Base-by-base conservation (phyloP, 2,797 vertebrate genomes). In the Petrocephalus sullivani region DNA sequence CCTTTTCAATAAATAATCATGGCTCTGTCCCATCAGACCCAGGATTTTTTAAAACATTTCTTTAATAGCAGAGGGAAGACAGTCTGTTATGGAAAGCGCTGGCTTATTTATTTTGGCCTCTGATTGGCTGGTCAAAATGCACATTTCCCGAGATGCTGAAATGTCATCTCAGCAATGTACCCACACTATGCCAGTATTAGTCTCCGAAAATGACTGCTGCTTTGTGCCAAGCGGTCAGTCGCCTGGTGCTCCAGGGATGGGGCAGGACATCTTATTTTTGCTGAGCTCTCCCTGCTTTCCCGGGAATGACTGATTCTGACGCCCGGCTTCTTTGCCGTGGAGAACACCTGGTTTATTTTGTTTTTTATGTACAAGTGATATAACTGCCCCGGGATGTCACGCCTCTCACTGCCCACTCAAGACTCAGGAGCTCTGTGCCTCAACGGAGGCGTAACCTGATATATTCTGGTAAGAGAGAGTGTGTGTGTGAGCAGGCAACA, bases 361-460 rank as follows among this genome's bases (percentile, higher is more conserved):
- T 93, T 89, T 93, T 93, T 91, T 88, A 91, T 89, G 89, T 91
- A 90, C 92, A 91, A 91, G 93, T 94, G 93, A 95, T 95, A 93
- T 93, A 94, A 94, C 91, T 9, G 88, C 90, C 54, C 86, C 90
- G 93, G 91, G 93, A 94, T 91, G 92, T 92, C 92, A 93, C 90
- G 91, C 91, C 92, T 91, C 90, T 87, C 90, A 87, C 89, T 88
- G 89, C 93, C 94, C 93, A 94, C 94, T 93, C 91, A 67, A 89
- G 90, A 90, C 93, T 54, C 86, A 0, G 87, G 89, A 91, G 90
- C 93, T 60, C 88, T 0, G 86, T 57, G 92, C 91, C 90, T 87
- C 92, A 64, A 37, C 49, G 89, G 92, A 93, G 92, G 91, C 89
- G 90, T 88, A 91, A 91, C 85, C 85, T 89, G 89, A 91, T 89